Evolutionary conservation across 2,888 invertebrate genomes (phyloP).

Genomic region (Apodemia hepburni): DNA sequence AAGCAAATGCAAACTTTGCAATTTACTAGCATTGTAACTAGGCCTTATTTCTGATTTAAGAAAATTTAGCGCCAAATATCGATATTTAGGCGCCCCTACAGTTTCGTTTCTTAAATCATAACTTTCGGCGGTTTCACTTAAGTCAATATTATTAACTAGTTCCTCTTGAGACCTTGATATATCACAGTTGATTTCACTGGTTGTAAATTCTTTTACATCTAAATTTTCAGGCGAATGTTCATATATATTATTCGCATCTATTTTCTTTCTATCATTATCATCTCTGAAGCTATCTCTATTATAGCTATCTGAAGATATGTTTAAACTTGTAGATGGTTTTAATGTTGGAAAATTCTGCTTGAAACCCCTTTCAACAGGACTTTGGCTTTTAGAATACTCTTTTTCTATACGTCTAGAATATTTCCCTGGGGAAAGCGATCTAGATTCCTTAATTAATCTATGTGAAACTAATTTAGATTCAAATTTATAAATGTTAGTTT

Average conservation of each 20-base stretch:
- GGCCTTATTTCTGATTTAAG: slow-evolving; percentile 82
- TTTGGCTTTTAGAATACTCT: slow-evolving; percentile 73
- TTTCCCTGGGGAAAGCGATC: slow-evolving; percentile 65
- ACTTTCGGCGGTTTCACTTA: slow-evolving; percentile 71
- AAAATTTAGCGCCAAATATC: slow-evolving; percentile 73
- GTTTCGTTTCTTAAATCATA: slow-evolving; percentile 65
- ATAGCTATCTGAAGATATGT: slow-evolving; percentile 42
- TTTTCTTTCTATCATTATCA: slow-evolving; percentile 39
- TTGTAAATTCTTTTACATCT: slow-evolving; percentile 54
- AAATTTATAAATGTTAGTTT: slow-evolving; percentile 36
- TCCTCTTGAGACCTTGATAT: slow-evolving; percentile 52
- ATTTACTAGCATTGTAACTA: slow-evolving; percentile 86
- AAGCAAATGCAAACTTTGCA: slow-evolving; percentile 84
- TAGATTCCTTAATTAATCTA: slow-evolving; percentile 52
- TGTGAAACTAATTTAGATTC: slow-evolving; percentile 36
- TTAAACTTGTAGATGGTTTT: slow-evolving; percentile 55
- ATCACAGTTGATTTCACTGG: slow-evolving; percentile 52
- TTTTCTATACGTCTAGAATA: slow-evolving; percentile 50
- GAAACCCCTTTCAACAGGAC: slow-evolving; percentile 64
- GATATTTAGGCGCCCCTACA: slow-evolving; percentile 59
- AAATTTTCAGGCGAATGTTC: slow-evolving; percentile 68
- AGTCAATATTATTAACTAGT: slow-evolving; percentile 58
- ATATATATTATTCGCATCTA: slow-evolving; percentile 57
- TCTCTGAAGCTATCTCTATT: slow-evolving; percentile 41
- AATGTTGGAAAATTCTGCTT: slow-evolving; percentile 59